phyloP scores from a whole-genome alignment of 1,140 invertebrate species.

The Druon quercuslanigerum region DNA sequence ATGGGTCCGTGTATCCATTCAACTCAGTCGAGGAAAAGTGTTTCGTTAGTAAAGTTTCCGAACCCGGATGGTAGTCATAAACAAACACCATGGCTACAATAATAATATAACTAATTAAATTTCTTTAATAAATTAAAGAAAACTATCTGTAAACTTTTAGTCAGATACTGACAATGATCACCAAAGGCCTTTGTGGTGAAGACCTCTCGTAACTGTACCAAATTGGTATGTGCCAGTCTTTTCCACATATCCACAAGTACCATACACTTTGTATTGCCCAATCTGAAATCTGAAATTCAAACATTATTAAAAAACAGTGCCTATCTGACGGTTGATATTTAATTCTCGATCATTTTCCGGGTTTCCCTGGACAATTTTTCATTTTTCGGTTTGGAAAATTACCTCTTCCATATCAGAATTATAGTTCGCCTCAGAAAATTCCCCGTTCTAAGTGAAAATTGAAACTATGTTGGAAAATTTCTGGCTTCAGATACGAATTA shows the following conservation, averaged over 20 bases:
- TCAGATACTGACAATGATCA: slow-evolving; percentile 89
- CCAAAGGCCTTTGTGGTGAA: slow-evolving; percentile 97
- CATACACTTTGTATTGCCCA: slow-evolving; percentile 90
- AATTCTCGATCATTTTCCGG: neutral
- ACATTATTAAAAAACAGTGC: neutral
- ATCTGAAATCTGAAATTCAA: slow-evolving; percentile 79
- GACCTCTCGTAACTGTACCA: slow-evolving; percentile 92
- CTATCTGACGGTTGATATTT: neutral
- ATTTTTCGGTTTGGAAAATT: no score
- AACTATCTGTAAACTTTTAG: neutral
- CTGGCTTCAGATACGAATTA: no score
- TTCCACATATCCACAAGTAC: slow-evolving; percentile 94
- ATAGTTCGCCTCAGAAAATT: no score
- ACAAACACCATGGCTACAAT: slow-evolving; percentile 94
- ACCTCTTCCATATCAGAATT: no score
- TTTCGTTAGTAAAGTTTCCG: slow-evolving; percentile 89
- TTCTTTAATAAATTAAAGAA: no score
- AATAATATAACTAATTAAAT: slow-evolving; percentile 55
- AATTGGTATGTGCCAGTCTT: slow-evolving; percentile 93
- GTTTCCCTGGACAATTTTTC: neutral
- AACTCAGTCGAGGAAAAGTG: slow-evolving; percentile 85
- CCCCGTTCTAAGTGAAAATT: no score
- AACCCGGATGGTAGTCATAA: slow-evolving; percentile 95
- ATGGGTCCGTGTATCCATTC: slow-evolving; percentile 88
- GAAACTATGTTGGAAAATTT: no score